phyloP scores from a whole-genome alignment of 2,113 vertebrate species.

The Glaucomys volans region DNA sequence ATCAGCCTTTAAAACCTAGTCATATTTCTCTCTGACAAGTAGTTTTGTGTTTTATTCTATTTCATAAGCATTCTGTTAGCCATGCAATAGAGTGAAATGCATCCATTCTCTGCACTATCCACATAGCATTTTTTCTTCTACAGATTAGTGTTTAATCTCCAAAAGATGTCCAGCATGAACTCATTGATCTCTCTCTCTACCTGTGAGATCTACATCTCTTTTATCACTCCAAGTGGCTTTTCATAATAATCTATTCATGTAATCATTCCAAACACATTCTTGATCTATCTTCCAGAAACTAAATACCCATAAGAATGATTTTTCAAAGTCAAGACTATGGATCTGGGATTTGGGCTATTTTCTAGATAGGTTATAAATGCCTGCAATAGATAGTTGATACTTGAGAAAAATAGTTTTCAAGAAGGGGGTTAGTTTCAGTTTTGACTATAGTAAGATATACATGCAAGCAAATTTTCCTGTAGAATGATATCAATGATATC shows the following conservation, averaged over 20 bases:
- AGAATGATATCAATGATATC: neutral
- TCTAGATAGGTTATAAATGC: neutral
- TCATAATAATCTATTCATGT: neutral
- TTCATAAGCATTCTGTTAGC: neutral
- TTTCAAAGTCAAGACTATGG: neutral
- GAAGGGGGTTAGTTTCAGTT: neutral
- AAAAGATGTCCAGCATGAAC: neutral
- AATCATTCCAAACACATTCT: neutral
- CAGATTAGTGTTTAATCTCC: neutral
- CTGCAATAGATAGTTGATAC: neutral
- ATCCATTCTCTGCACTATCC: neutral
- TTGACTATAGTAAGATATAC: neutral
- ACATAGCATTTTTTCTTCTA: neutral
- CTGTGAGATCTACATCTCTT: neutral
- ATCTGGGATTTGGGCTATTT: neutral
- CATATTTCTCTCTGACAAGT: neutral
- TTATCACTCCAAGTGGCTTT: conserved; percentile 4
- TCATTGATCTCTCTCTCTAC: neutral
- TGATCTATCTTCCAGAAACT: neutral
- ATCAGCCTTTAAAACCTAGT: neutral
- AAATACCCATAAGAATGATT: neutral
- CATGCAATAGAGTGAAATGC: neutral
- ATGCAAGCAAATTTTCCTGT: neutral
- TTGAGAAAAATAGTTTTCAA: neutral
- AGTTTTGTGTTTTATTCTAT: neutral